Conservation (phyloP, 2,888 invertebrate species). For the Anoplius nigerrimus region DNA sequence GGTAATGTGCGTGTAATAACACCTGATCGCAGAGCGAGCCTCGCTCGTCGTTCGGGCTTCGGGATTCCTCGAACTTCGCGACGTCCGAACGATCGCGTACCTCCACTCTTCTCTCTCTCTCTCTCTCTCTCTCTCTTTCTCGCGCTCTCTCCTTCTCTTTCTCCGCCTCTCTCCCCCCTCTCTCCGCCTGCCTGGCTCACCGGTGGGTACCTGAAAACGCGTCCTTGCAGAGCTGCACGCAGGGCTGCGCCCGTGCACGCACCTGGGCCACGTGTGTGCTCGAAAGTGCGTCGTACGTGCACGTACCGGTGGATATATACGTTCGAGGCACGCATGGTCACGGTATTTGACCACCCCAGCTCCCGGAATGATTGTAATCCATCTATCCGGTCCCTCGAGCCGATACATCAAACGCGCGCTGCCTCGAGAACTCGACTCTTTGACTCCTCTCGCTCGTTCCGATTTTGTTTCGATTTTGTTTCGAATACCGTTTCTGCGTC, state of each 20-base stretch:
- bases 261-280: conserved; percentile 51
- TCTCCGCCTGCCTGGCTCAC: conserved; percentile 13
- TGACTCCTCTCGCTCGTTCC: too few species aligned
- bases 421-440: too few species aligned
- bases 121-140: conserved; percentile 1
- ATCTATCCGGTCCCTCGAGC: conserved; percentile 72
- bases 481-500: too few species aligned
- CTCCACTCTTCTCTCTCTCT: not conserved
- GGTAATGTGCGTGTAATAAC: conserved; percentile 7
- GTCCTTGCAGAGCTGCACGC: conserved; percentile 45
- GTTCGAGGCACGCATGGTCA: conserved; percentile 68
- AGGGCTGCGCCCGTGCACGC: conserved; percentile 33
- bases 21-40: not conserved
- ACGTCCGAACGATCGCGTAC: not conserved
- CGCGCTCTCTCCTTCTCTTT: not conserved
- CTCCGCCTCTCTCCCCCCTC: not conserved
- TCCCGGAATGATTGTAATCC: conserved; percentile 74
- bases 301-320: conserved; percentile 42
- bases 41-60: not conserved
- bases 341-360: conserved; percentile 74
- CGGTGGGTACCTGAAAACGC: conserved; percentile 22
- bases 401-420: conserved; percentile 66
- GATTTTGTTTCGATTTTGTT: too few species aligned
- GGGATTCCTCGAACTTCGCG: conserved; percentile 2
- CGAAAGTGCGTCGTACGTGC: conserved; percentile 50